These are phyloP conservation scores for Drosophila chauvacae DNA, from an alignment of 1,140 invertebrate genomes.

Conservation along the genomic window DNA sequence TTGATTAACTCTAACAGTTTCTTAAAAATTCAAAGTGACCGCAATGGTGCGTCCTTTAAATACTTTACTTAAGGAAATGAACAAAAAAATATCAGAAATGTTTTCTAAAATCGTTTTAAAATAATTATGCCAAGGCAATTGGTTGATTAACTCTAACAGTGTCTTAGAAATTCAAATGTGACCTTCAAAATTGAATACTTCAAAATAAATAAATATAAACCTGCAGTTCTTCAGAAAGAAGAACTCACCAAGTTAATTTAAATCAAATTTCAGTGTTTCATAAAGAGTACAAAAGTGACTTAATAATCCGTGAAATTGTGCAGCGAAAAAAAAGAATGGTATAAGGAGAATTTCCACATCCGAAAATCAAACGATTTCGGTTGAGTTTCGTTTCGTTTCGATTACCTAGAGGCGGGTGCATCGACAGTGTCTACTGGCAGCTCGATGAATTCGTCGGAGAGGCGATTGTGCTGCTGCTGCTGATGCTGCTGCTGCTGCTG, in stretches of 20 bases:
- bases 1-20: too few relatives aligned
- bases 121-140: background rate
- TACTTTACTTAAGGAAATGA: background rate
- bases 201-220: too few relatives aligned
- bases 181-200: background rate
- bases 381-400: slow-evolving; percentile 45
- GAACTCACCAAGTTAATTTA: background rate
- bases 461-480: slow-evolving; percentile 53
- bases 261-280: background rate
- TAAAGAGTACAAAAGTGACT: background rate
- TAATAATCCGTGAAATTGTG: slow-evolving; percentile 1
- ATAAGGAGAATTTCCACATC: background rate
- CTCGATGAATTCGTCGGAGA: slow-evolving; percentile 69
- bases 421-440: slow-evolving; percentile 81
- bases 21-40: too few relatives aligned
- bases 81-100: background rate
- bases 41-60: background rate
- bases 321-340: background rate
- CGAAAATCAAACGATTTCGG: background rate
- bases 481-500: slow-evolving; percentile 4
- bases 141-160: too few relatives aligned
- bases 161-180: too few relatives aligned
- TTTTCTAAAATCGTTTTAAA: background rate
- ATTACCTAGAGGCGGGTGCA: slow-evolving; percentile 74
- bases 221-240: background rate